These are phyloP conservation scores for Meleagris gallopavo DNA, from an alignment of 2,113 vertebrate genomes.

Conservation along the genomic window DNA sequence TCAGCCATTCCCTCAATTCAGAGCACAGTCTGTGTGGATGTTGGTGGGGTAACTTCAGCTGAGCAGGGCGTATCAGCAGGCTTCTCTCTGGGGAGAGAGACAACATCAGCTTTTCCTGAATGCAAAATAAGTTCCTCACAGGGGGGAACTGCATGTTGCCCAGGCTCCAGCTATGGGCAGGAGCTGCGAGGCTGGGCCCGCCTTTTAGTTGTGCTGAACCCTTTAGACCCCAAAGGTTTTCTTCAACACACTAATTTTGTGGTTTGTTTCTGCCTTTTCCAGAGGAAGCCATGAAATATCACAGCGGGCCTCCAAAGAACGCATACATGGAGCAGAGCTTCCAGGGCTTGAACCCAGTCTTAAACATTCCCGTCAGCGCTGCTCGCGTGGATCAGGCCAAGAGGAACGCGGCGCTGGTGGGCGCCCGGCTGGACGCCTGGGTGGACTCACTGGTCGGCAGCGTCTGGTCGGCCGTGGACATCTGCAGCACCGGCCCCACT, in stretches of 20 bases:
- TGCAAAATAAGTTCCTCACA: background rate
- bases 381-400: slow-evolving; percentile 87
- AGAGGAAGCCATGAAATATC: slow-evolving; percentile 90
- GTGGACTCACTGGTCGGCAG: slow-evolving; percentile 87
- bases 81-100: background rate
- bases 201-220: background rate
- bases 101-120: background rate
- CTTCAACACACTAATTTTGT: background rate
- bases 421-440: slow-evolving; percentile 88
- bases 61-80: background rate
- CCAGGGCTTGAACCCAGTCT: slow-evolving; percentile 93
- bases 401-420: slow-evolving; percentile 84
- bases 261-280: slow-evolving; percentile 56
- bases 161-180: background rate
- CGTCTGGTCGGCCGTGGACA: slow-evolving; percentile 90
- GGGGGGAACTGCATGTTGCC: background rate
- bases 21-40: background rate
- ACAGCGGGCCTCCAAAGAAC: slow-evolving; percentile 90
- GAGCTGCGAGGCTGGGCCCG: background rate
- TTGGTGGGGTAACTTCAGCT: background rate
- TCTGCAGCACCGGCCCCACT: slow-evolving; percentile 84
- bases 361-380: slow-evolving; percentile 89
- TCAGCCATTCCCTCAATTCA: background rate
- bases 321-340: slow-evolving; percentile 99
- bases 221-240: background rate